Evolutionary conservation across 2,113 vertebrate species (phyloP).

Genomic region (Salvator merianae): DNA sequence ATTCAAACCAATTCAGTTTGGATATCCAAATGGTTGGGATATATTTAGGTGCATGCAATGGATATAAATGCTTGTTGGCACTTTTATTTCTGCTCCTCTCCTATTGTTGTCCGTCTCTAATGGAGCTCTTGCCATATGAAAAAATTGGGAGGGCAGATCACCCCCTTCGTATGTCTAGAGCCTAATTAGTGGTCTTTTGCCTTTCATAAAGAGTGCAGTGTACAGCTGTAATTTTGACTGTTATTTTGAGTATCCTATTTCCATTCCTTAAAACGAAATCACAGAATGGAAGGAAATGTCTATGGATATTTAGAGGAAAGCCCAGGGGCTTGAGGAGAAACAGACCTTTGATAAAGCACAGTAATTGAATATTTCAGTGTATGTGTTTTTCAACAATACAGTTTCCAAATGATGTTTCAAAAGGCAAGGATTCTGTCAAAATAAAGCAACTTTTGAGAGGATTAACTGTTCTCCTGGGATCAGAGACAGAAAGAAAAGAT

Average conservation of each 20-base stretch:
- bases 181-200: slow-evolving; percentile 44
- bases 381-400: slow-evolving; percentile 13
- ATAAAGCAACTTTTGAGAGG: slow-evolving; percentile 19
- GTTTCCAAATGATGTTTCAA: slow-evolving; percentile 42
- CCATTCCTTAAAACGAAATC: slow-evolving; percentile 65
- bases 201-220: slow-evolving; percentile 16
- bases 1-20: too few relatives aligned
- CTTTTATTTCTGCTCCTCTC: too few relatives aligned
- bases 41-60: too few relatives aligned
- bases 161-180: not conserved
- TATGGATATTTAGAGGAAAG: slow-evolving; percentile 62
- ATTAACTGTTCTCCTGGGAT: not conserved
- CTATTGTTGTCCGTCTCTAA: too few relatives aligned
- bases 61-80: too few relatives aligned
- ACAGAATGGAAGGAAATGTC: slow-evolving; percentile 58
- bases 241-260: slow-evolving; percentile 60
- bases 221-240: slow-evolving; percentile 57
- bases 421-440: slow-evolving; percentile 32
- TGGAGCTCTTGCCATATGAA: too few relatives aligned
- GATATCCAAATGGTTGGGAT: too few relatives aligned
- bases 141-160: too few relatives aligned
- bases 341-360: slow-evolving; percentile 44
- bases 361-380: not conserved
- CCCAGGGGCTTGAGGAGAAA: slow-evolving; percentile 60
- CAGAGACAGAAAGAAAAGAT: slow-evolving; percentile 37